These are phyloP conservation scores for Planiliza haematocheilus DNA, from an alignment of 2,113 vertebrate genomes.

Conservation along the genomic window DNA sequence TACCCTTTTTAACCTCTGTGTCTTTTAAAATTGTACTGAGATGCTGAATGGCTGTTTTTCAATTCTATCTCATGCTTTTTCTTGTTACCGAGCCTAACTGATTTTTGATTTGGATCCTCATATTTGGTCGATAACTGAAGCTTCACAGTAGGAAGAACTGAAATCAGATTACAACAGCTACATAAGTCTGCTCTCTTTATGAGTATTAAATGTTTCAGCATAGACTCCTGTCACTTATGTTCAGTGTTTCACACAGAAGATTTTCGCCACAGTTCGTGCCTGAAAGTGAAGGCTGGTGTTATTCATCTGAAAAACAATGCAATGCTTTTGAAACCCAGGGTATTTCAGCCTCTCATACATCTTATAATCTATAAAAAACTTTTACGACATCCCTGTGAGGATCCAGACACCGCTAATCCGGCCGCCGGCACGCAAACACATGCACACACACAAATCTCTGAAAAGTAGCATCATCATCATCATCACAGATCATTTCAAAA, in stretches of 20 bases:
- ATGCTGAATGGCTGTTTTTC: constrained; percentile 8
- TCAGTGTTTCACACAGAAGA: neutral
- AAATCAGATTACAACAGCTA: neutral
- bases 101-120: constrained; percentile 9
- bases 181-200: constrained; percentile 6
- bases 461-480: constrained; percentile 16
- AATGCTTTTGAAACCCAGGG: too few relatives aligned
- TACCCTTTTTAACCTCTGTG: constrained; percentile 23
- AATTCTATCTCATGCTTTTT: neutral
- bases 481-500: constrained; percentile 27
- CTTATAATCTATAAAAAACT: constrained; percentile 35
- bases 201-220: constrained; percentile 1
- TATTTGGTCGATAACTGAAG: constrained; percentile 23
- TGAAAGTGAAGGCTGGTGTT: neutral
- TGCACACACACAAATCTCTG: neutral
- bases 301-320: too few relatives aligned
- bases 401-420: constrained; percentile 36
- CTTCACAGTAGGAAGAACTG: neutral
- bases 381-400: neutral
- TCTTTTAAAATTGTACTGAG: constrained; percentile 15
- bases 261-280: neutral
- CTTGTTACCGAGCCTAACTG: constrained; percentile 2
- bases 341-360: neutral
- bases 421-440: neutral
- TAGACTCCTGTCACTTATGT: neutral